Conservation (phyloP, 2,888 invertebrate genomes). For the Phengaris alcon region DNA sequence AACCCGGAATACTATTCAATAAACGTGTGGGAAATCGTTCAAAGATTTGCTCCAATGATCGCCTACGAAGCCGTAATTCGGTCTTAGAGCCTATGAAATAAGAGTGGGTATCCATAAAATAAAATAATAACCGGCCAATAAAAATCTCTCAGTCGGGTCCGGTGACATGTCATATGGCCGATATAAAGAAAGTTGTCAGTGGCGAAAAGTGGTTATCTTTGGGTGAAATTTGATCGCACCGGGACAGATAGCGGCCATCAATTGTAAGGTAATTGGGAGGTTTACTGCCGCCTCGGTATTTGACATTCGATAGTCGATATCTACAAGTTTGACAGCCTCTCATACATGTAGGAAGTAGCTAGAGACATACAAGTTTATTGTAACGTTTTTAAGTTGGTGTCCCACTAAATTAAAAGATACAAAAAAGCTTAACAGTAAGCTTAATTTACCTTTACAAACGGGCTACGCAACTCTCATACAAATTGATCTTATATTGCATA, state of each 20-base stretch:
- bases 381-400: no score
- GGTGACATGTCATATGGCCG: conserved; percentile 70
- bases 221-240: conserved; percentile 66
- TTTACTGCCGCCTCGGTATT: conserved; percentile 61
- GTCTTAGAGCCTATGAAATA: conserved; percentile 72
- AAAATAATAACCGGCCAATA: conserved; percentile 78
- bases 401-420: no score
- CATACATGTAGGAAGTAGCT: not conserved
- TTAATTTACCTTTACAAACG: no score
- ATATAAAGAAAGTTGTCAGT: conserved; percentile 54
- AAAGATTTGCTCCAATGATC: conserved; percentile 69
- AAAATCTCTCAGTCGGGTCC: conserved; percentile 61
- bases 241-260: conserved; percentile 62
- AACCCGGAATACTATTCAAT: conserved; percentile 61
- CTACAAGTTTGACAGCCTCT: not conserved
- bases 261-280: conserved; percentile 71
- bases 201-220: conserved; percentile 57
- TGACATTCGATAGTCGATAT: conserved; percentile 14
- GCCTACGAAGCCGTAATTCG: conserved; percentile 68
- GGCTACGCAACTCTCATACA: no score
- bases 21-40: conserved; percentile 62
- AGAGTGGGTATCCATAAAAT: conserved; percentile 76
- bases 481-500: not conserved
- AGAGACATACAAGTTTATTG: no score
- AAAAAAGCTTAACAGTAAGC: no score